Conservation (phyloP, 2,797 vertebrate genomes). For the Epinephelus malabaricus region DNA sequence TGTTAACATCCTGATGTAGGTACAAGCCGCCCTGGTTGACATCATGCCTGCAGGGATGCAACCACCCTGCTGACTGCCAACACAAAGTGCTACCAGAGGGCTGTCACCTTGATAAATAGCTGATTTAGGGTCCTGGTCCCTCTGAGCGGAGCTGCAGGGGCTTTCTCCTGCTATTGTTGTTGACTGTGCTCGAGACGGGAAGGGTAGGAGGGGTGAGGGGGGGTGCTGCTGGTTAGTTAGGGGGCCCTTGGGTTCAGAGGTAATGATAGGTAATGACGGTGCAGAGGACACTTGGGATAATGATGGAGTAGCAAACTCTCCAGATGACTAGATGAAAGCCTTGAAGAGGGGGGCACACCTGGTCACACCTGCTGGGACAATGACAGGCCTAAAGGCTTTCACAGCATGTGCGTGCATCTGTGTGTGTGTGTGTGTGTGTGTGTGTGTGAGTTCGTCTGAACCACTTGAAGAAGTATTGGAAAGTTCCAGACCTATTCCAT, state of each 20-base stretch:
- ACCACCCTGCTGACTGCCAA: conserved; percentile 58
- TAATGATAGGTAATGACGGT: conserved; percentile 86
- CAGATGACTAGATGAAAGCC: conserved; percentile 84
- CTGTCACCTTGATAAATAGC: conserved; percentile 72
- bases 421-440: conserved; percentile 17
- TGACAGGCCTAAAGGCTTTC: conserved; percentile 79
- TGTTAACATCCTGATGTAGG: conserved; percentile 50
- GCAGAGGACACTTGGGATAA: conserved; percentile 81
- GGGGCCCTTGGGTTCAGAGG: conserved; percentile 67
- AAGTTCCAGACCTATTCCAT: conserved; percentile 78
- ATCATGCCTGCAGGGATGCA: conserved; percentile 58
- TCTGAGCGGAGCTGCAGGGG: conserved; percentile 65
- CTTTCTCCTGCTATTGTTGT: conserved; percentile 76
- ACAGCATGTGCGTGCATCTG: conserved; percentile 61
- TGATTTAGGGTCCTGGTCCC: conserved; percentile 50
- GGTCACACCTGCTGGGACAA: conserved; percentile 85
- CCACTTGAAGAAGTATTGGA: conserved; percentile 75
- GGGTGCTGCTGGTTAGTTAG: conserved; percentile 36
- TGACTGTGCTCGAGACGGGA: conserved; percentile 56
- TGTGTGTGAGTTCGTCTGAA: conserved; percentile 27
- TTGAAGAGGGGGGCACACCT: conserved; percentile 81
- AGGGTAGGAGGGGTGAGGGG: conserved; percentile 40
- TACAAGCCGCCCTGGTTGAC: conserved; percentile 41
- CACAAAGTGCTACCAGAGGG: conserved; percentile 60
- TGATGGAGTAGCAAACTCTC: conserved; percentile 79